Percentiles rank a stretch among this genome's conserved stretches.
phyloP scores from a whole-genome alignment of 2,113 vertebrate genomes.

The Malurus elegans region DNA sequence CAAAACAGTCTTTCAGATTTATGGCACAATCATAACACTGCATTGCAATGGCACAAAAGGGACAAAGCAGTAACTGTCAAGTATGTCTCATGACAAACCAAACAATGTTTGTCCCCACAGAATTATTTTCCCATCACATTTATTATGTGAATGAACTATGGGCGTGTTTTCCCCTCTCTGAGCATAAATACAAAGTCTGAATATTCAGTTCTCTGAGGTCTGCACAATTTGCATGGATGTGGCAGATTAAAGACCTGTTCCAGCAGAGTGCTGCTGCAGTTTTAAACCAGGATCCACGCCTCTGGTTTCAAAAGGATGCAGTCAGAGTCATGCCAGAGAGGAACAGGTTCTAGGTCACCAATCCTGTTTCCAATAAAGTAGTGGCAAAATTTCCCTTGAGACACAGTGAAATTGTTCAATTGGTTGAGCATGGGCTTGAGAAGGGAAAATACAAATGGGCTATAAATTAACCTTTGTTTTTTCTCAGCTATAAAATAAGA shows the following conservation, averaged over 20 bases:
- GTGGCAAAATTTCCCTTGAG: conserved; percentile 1
- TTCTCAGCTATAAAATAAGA: conserved; percentile 10
- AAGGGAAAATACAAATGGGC: background rate
- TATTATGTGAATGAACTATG: conserved; percentile 67
- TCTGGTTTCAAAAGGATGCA: background rate
- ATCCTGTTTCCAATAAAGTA: background rate
- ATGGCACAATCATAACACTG: conserved; percentile 70
- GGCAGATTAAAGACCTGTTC: background rate
- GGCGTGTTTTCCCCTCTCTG: conserved; percentile 61
- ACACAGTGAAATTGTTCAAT: background rate
- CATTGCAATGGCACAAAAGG: conserved; percentile 69
- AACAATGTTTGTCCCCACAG: conserved; percentile 66
- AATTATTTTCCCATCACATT: conserved; percentile 70
- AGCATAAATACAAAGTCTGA: conserved; percentile 65
- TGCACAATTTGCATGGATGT: background rate
- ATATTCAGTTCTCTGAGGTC: conserved; percentile 59
- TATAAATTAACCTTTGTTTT: conserved; percentile 24
- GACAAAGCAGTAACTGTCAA: conserved; percentile 71
- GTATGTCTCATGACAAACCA: conserved; percentile 71
- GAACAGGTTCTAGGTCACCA: conserved; percentile 7
- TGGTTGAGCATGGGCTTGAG: background rate
- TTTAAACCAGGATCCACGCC: background rate
- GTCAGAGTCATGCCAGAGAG: background rate
- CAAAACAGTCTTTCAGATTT: conserved; percentile 75
- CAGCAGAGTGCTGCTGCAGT: background rate